Base-by-base conservation (phyloP, 2,888 invertebrate genomes). In the Orthosia gothica region DNA sequence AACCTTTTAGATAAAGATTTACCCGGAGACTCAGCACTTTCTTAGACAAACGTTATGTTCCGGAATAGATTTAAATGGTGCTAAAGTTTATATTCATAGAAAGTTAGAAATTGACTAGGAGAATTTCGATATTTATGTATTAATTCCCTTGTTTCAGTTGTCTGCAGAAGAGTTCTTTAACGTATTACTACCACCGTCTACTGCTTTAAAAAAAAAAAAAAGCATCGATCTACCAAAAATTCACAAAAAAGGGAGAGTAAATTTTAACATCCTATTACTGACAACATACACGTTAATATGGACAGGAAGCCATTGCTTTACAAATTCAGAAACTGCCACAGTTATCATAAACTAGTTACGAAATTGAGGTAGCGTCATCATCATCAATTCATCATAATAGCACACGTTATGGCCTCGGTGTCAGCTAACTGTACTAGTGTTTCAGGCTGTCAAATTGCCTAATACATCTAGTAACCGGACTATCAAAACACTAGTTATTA, bases 311-410 rank as follows among this genome's bases (percentile, higher is more conserved):
- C 47, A 73, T 65, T 62, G 50, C 57, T 52, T 83, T 64, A 80
- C 23, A 67, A 70, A 76, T 76, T 77, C 70, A 80, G 50, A 70
- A 59, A 23, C 52, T 49, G 40, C 66, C 32, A 64, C 50, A 64
- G 57, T 26, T 67, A 62, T 49, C n/a, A n/a, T n/a, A n/a, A n/a
- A n/a, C n/a, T n/a, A n/a, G n/a, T n/a, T n/a, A n/a, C n/a, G 58
- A 80, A 62, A 76, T 67, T 66, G 75, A 59, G 75, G n/a, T 32
- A 62, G 55, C 45, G 72, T 59, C 55, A 63, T 77, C 83, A 83
- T 83, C 67, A 77, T 77, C 83, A 83, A 83, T 83, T 83, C 74
- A 83, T 73, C 68, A 61, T 75, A 70, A 83, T 83, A 71, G 13
- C 62, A 23, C 61, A 55, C 59, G 70, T 70, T 70, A 83, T 75